A percentile compares a stretch with the other conserved stretches of the same genome.
These are phyloP conservation scores for Seira musarum DNA, from an alignment of 2,888 invertebrate genomes.

Conservation along the genomic window DNA sequence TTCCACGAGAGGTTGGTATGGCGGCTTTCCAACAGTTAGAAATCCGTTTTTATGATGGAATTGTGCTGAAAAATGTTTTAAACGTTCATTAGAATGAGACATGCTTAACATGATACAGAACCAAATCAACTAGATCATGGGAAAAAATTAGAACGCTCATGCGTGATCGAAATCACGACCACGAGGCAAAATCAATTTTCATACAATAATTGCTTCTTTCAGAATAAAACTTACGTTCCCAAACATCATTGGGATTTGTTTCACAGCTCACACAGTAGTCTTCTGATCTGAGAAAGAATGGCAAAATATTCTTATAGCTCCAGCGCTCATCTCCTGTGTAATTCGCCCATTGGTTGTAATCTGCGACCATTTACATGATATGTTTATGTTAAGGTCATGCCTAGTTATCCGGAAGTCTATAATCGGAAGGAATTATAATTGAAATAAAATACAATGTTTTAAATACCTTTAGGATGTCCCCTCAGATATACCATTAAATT, in stretches of 20 bases:
- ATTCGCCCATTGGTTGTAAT: conserved; percentile 67
- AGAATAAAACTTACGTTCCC: conserved; percentile 62
- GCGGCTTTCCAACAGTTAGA: conserved; percentile 64
- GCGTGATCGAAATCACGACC: no score
- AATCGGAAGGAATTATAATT: no score
- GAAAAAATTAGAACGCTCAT: no score
- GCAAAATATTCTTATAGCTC: conserved; percentile 62
- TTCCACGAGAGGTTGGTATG: conserved; percentile 67
- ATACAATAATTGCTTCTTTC: no score
- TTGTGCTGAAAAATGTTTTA: conserved; percentile 49
- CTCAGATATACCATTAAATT: conserved; percentile 64
- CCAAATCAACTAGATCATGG: no score
- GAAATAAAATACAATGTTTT: no score
- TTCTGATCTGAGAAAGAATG: conserved; percentile 68
- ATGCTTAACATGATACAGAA: no score
- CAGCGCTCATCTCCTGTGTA: conserved; percentile 66
- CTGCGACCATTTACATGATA: conserved; percentile 39
- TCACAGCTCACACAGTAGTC: conserved; percentile 67
- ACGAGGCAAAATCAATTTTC: no score
- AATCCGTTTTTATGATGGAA: conserved; percentile 66
- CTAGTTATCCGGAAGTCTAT: no score
- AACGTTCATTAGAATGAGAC: no score
- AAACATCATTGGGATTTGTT: conserved; percentile 64
- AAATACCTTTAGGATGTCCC: conserved; percentile 51
- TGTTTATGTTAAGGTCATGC: no score